Evolutionary conservation across 1,140 invertebrate species (phyloP).

Genomic region (Ylistrum balloti): DNA sequence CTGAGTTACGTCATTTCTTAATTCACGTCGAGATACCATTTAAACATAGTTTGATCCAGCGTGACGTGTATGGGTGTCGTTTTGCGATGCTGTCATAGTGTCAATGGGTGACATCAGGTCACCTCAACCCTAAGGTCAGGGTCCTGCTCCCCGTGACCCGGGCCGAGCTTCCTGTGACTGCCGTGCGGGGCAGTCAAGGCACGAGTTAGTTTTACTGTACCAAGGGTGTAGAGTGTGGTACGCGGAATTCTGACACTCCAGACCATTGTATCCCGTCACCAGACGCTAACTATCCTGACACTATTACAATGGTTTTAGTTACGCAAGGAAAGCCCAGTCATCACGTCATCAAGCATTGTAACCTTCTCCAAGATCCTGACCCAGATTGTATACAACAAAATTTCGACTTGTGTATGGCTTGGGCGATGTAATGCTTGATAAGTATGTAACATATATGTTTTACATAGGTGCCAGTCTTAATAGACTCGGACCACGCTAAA

Average conservation of each 20-base stretch:
- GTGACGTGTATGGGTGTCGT: not conserved
- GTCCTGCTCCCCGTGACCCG: conserved; percentile 29
- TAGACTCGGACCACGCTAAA: conserved; percentile 31
- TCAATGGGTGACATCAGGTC: not conserved
- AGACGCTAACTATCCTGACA: not conserved
- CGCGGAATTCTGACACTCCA: not conserved
- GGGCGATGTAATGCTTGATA: not conserved
- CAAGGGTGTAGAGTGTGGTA: not conserved
- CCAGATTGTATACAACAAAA: conserved; percentile 15
- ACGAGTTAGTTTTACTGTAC: not conserved
- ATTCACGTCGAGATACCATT: not conserved
- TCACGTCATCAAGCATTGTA: conserved; percentile 21
- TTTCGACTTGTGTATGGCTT: not conserved
- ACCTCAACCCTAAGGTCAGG: conserved; percentile 1
- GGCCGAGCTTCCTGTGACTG: not conserved
- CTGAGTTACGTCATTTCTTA: not conserved
- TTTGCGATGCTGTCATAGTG: not conserved
- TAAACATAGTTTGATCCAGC: not conserved
- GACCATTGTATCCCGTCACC: not conserved
- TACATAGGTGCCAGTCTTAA: not conserved
- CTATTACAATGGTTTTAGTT: conserved; percentile 24
- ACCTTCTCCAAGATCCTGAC: not conserved
- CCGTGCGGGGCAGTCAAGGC: not conserved
- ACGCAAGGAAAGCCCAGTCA: not conserved
- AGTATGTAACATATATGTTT: conserved; percentile 26